Evolutionary conservation across 2,797 vertebrate genomes (phyloP).

Genomic region (Sebastes matsubarae): DNA sequence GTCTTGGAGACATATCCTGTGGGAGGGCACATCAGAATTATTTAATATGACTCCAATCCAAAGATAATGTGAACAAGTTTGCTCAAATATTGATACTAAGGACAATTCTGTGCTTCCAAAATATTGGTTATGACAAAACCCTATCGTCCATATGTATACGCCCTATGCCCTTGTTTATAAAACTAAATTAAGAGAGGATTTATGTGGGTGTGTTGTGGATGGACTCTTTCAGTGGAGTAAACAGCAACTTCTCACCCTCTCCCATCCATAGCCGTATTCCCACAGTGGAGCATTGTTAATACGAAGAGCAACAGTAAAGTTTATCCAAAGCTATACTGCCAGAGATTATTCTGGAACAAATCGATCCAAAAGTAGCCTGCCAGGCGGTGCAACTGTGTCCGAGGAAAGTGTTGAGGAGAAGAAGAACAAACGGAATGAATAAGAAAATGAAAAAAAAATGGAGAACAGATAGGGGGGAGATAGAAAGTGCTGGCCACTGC

Average conservation of each 20-base stretch:
- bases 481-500: constrained; percentile 87
- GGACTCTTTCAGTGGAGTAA: constrained; percentile 3
- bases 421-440: constrained; percentile 82
- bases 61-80: neutral
- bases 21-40: neutral
- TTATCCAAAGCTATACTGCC: constrained; percentile 62
- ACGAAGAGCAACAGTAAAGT: constrained; percentile 66
- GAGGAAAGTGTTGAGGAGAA: constrained; percentile 67
- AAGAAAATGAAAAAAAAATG: constrained; percentile 74
- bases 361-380: constrained; percentile 76
- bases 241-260: constrained; percentile 31
- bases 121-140: neutral
- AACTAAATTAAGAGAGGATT: constrained; percentile 15
- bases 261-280: constrained; percentile 17
- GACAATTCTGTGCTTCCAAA: neutral
- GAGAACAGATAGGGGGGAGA: constrained; percentile 78
- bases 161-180: neutral
- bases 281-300: constrained; percentile 46
- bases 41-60: neutral
- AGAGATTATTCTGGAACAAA: constrained; percentile 78
- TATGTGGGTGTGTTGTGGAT: neutral
- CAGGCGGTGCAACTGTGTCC: constrained; percentile 69
- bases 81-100: neutral
- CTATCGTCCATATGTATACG: neutral
- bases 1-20: neutral